A percentile compares a stretch with the other conserved stretches of the same genome.
These are phyloP conservation scores for Eupristina koningsbergeri DNA, from an alignment of 1,140 invertebrate species.

Conservation along the genomic window DNA sequence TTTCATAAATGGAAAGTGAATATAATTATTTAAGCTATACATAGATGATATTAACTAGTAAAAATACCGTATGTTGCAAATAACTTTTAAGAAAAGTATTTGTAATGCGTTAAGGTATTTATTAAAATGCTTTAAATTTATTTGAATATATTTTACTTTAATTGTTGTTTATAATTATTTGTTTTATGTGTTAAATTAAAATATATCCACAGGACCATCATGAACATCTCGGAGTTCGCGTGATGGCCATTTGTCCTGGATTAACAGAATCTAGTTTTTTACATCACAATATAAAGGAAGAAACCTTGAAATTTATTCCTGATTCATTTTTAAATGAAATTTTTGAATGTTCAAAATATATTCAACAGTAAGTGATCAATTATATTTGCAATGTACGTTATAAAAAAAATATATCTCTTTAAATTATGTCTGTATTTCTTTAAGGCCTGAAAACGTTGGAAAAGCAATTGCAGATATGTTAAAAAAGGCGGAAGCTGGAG, in stretches of 20 bases:
- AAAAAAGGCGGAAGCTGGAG: slow-evolving; percentile 65
- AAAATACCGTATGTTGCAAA: no score
- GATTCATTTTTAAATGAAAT: slow-evolving; percentile 31
- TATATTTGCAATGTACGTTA: background rate
- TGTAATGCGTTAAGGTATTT: no score
- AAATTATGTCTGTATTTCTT: background rate
- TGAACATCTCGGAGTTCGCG: slow-evolving; percentile 57
- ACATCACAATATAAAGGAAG: slow-evolving; percentile 40
- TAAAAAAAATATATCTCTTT: background rate
- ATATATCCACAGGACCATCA: slow-evolving; percentile 36
- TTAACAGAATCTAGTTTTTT: slow-evolving; percentile 66
- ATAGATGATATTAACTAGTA: background rate
- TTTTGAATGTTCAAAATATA: slow-evolving; percentile 47
- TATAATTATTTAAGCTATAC: background rate
- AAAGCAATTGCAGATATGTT: slow-evolving; percentile 65
- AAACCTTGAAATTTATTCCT: slow-evolving; percentile 33
- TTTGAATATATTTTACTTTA: no score
- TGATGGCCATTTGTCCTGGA: slow-evolving; percentile 74
- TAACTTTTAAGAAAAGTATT: no score
- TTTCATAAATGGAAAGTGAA: background rate
- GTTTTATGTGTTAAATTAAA: background rate
- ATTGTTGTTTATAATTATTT: no score
- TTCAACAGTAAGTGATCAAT: slow-evolving; percentile 25
- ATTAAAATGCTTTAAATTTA: no score
- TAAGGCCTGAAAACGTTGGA: slow-evolving; percentile 44